These are phyloP conservation scores for Natator depressus DNA, from an alignment of 2,113 vertebrate species.

Conservation along the genomic window DNA sequence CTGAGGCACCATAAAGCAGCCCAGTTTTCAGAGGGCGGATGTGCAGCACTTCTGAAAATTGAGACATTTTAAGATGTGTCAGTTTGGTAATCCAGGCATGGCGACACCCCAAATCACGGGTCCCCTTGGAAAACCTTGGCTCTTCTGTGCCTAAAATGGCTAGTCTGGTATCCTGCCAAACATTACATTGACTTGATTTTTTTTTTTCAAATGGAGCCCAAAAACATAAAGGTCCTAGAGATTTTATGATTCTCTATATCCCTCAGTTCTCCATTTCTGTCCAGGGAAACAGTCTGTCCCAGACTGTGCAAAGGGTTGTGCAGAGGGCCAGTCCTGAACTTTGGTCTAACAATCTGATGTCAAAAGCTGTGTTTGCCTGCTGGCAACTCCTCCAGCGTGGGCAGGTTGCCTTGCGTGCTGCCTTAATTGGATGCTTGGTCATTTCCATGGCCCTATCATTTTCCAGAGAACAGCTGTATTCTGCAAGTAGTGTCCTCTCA, in stretches of 20 bases:
- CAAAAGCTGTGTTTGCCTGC: slow-evolving; percentile 4
- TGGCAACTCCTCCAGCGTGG: neutral
- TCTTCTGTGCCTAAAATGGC: neutral
- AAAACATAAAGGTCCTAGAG: neutral
- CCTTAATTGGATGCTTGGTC: neutral
- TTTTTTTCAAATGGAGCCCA: neutral
- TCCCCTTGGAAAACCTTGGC: neutral
- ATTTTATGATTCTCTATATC: neutral
- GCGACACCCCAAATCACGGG: neutral
- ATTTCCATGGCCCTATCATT: neutral
- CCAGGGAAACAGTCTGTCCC: neutral
- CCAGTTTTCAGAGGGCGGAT: neutral
- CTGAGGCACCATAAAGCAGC: neutral
- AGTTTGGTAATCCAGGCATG: neutral
- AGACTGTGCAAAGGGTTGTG: neutral
- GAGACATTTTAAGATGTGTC: neutral
- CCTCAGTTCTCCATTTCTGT: neutral
- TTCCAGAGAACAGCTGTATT: neutral
- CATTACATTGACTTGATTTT: neutral
- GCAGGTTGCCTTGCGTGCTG: neutral
- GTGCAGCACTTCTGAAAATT: neutral
- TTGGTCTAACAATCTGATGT: neutral
- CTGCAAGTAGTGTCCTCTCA: neutral
- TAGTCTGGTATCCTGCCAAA: neutral
- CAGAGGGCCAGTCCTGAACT: neutral